Evolutionary conservation across 2,797 vertebrate species (phyloP).

Genomic region (Kryptolebias ocellatus): DNA sequence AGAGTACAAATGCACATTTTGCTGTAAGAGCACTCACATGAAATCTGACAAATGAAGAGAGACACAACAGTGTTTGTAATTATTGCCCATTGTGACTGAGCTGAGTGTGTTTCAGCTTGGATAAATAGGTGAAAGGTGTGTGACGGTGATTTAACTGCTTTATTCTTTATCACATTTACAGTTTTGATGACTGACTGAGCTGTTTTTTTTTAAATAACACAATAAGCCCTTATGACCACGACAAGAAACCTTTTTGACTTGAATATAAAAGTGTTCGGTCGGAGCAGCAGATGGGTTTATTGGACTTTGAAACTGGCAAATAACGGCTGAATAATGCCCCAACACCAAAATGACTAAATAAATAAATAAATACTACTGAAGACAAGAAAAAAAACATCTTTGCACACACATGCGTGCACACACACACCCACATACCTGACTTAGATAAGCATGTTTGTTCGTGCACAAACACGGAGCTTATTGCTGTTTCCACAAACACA

Average conservation of each 20-base stretch:
- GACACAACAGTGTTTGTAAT: neutral
- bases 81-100: neutral
- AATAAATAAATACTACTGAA: neutral
- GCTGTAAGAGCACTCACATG: neutral
- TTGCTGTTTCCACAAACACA: conserved; percentile 41
- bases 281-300: neutral
- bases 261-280: neutral
- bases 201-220: neutral
- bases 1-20: neutral
- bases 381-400: no score
- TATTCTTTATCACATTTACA: neutral
- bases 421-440: conserved; percentile 19
- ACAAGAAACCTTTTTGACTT: neutral
- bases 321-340: neutral
- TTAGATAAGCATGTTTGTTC: conserved; percentile 28
- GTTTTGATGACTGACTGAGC: neutral
- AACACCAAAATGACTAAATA: neutral
- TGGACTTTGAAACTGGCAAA: neutral
- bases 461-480: conserved; percentile 32
- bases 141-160: neutral
- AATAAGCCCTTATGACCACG: neutral
- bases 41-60: neutral
- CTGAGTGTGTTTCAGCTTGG: neutral
- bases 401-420: neutral
- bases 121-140: neutral